Conservation (phyloP, 2,113 vertebrate species). For the Panthera uncia region DNA sequence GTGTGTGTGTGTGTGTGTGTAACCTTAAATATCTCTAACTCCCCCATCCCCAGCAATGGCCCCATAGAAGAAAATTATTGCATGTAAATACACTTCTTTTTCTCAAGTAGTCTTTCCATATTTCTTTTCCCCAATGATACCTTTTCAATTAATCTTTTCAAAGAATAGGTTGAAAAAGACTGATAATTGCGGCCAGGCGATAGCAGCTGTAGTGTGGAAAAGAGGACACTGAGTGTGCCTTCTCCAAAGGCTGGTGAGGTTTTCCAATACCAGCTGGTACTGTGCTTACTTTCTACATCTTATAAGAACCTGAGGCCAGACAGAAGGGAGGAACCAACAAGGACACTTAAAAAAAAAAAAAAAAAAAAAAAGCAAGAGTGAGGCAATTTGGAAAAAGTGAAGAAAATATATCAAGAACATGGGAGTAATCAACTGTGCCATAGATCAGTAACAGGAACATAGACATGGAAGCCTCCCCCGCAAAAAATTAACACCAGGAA, state of each 20-base stretch:
- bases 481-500: not conserved
- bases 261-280: not conserved
- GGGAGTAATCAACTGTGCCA: rapidly evolving
- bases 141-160: not conserved
- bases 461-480: not conserved
- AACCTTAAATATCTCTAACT: not conserved
- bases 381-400: rapidly evolving
- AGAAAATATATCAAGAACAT: not conserved
- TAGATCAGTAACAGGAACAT: not conserved
- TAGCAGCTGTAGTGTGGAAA: too few species aligned
- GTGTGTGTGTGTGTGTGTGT: not conserved
- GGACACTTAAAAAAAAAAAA: not conserved
- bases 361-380: not conserved
- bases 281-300: not conserved
- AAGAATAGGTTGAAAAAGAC: not conserved
- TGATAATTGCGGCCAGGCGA: not conserved
- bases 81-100: not conserved
- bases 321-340: not conserved
- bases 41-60: too few species aligned
- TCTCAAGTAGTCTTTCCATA: not conserved
- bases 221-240: rapidly evolving
- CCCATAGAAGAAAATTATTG: not conserved
- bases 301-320: not conserved
- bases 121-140: not conserved
- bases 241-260: not conserved